A percentile compares a stretch with the other conserved stretches of the same genome.
phyloP scores from a whole-genome alignment of 2,797 vertebrate species.

The Pseudochirops corinnae region DNA sequence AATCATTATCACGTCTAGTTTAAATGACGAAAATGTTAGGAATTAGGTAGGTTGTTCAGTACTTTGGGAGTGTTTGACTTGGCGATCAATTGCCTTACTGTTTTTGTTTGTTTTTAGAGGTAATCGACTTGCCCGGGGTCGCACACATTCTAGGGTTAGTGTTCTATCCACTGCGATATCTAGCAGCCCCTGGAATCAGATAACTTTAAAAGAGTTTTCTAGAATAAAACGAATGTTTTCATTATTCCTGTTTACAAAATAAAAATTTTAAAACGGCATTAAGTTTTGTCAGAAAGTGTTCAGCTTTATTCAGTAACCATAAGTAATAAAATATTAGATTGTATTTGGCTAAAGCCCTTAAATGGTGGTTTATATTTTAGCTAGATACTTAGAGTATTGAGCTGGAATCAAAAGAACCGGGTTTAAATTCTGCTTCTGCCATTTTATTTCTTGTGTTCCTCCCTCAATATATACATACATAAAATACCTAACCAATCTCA shows the following conservation, averaged over 20 bases:
- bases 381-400: not conserved
- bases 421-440: not conserved
- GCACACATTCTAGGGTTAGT: not conserved
- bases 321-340: conserved; percentile 6
- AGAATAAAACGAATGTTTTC: not conserved
- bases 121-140: not conserved
- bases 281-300: not conserved
- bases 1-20: not conserved
- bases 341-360: not conserved
- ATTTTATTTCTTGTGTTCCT: too few relatives aligned
- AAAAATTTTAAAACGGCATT: conserved; percentile 22
- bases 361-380: not conserved
- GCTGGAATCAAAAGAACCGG: not conserved
- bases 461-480: too few relatives aligned
- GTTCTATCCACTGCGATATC: not conserved
- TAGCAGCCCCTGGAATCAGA: not conserved
- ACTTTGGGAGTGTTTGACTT: not conserved
- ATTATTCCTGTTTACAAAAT: conserved; percentile 22
- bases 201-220: conserved; percentile 36
- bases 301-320: not conserved
- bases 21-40: not conserved
- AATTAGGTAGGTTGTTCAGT: not conserved
- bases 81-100: not conserved
- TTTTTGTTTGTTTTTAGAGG: not conserved
- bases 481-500: too few relatives aligned